These are phyloP conservation scores for Mesorhabditis belari DNA, from an alignment of 2,888 invertebrate species.

Conservation along the genomic window DNA sequence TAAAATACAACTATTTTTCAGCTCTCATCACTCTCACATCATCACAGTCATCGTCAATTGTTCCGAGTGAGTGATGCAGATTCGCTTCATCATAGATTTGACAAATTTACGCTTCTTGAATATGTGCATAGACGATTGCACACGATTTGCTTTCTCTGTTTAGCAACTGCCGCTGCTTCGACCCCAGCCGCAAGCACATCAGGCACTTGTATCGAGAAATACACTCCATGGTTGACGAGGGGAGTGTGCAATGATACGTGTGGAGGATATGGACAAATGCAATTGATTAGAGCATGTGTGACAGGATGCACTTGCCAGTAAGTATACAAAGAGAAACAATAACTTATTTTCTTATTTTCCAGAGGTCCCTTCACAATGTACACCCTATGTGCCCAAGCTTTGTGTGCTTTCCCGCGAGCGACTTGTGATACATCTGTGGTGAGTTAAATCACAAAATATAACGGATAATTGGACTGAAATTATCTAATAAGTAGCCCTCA, in stretches of 20 bases:
- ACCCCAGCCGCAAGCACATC: not conserved
- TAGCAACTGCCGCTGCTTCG: not conserved
- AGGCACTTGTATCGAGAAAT: not conserved
- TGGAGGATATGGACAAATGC: not conserved
- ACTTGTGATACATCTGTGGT: not conserved
- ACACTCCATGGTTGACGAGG: not conserved
- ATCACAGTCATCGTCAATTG: too few species aligned
- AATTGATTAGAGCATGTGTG: not conserved
- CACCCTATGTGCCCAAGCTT: not conserved
- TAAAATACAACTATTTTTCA: too few species aligned
- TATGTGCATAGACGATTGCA: too few species aligned
- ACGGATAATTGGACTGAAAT: not conserved
- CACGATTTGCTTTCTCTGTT: too few species aligned
- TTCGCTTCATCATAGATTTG: too few species aligned
- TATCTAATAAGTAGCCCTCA: too few species aligned
- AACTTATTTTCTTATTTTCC: too few species aligned
- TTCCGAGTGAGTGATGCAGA: too few species aligned
- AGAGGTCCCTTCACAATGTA: not conserved
- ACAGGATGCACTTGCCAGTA: not conserved
- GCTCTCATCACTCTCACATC: too few species aligned
- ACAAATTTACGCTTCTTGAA: too few species aligned
- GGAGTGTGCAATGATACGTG: not conserved
- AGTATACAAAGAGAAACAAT: not conserved
- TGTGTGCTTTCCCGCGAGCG: not conserved
- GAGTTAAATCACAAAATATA: not conserved